Evolutionary conservation across 2,888 invertebrate species (phyloP).

Genomic region (Shargacucullia verbasci): DNA sequence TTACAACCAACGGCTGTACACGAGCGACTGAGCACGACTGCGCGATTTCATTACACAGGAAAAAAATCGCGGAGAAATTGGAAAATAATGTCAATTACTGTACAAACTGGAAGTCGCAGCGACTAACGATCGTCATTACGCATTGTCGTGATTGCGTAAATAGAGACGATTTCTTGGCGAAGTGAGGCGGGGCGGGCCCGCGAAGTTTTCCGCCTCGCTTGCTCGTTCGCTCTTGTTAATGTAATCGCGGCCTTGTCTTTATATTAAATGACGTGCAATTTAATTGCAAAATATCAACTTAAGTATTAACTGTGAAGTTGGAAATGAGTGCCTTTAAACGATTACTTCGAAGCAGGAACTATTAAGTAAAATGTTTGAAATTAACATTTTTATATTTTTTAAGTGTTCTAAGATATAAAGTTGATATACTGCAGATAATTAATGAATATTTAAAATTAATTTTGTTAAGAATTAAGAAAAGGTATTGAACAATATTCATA

Average conservation of each 20-base stretch:
- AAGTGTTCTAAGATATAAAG: too few species aligned
- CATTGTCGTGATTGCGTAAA: conserved; percentile 86
- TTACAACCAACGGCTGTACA: conserved; percentile 52
- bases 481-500: too few species aligned
- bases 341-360: conserved; percentile 10
- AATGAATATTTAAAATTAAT: too few species aligned
- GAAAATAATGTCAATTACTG: conserved; percentile 88
- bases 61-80: conserved; percentile 82
- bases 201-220: conserved; percentile 83
- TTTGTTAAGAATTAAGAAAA: too few species aligned
- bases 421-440: too few species aligned
- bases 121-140: conserved; percentile 86
- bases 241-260: conserved; percentile 72
- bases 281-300: conserved; percentile 54
- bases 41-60: conserved; percentile 80
- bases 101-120: conserved; percentile 74
- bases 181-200: conserved; percentile 75
- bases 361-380: conserved; percentile 32
- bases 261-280: conserved; percentile 70
- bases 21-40: conserved; percentile 76
- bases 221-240: conserved; percentile 77
- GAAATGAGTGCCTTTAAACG: conserved; percentile 6
- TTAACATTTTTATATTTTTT: too few species aligned
- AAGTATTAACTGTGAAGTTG: conserved; percentile 10
- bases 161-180: conserved; percentile 78